phyloP scores from a whole-genome alignment of 2,113 vertebrate species.

The Meles meles region DNA sequence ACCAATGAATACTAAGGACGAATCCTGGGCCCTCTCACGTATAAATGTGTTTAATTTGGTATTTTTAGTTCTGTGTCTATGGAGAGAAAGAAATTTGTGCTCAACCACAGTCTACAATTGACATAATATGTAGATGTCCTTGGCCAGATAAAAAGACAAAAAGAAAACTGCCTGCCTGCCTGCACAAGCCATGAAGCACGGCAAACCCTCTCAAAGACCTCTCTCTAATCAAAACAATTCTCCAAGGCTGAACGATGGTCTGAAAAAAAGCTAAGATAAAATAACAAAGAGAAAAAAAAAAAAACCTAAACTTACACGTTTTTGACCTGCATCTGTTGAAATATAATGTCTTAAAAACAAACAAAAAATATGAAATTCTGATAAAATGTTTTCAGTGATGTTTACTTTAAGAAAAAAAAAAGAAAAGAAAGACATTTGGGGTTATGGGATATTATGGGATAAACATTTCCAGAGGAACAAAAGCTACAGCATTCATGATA shows the following conservation, averaged over 20 bases:
- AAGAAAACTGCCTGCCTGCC: not conserved
- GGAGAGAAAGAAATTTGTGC: constrained; percentile 10
- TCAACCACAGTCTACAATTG: constrained; percentile 21
- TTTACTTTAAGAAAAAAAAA: not conserved
- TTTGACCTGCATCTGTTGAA: not conserved
- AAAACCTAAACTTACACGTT: not conserved
- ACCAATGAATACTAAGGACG: not conserved
- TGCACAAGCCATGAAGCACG: not conserved
- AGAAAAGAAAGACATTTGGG: not conserved
- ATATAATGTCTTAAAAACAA: not conserved
- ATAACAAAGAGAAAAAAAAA: constrained; percentile 16
- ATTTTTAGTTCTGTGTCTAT: constrained; percentile 34
- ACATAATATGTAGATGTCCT: constrained; percentile 60
- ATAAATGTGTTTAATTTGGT: not conserved
- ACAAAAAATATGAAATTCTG: not conserved
- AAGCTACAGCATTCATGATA: not conserved
- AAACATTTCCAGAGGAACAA: not conserved
- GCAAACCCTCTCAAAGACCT: constrained; percentile 35
- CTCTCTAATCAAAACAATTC: constrained; percentile 45
- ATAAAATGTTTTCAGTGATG: constrained; percentile 31
- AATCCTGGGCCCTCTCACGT: not conserved
- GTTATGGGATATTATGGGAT: not conserved
- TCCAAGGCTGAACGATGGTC: not conserved
- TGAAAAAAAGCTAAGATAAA: not conserved
- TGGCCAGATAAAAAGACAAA: constrained; percentile 45